phyloP scores from a whole-genome alignment of 2,113 vertebrate species.

The Mus musculus region DNA sequence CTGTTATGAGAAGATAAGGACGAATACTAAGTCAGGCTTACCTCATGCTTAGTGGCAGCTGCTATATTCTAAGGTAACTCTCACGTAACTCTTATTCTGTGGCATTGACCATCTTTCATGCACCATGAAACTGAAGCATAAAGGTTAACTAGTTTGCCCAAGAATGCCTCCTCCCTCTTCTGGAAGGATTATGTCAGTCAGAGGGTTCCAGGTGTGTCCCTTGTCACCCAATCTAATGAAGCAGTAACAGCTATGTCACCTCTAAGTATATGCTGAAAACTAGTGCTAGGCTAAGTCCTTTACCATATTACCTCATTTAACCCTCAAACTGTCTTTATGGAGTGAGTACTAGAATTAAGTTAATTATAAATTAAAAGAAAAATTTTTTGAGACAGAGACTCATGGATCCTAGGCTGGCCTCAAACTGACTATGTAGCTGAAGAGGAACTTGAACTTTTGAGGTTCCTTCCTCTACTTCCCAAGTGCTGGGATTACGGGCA shows the following conservation, averaged over 20 bases:
- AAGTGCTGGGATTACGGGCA: neutral
- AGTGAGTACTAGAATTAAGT: too few relatives aligned
- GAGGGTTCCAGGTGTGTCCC: neutral
- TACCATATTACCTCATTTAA: neutral
- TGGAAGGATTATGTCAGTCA: neutral
- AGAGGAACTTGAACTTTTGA: neutral
- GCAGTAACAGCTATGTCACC: neutral
- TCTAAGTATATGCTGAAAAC: neutral
- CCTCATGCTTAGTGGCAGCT: neutral
- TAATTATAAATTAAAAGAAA: neutral
- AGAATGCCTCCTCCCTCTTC: neutral
- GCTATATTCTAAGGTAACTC: neutral
- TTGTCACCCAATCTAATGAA: neutral
- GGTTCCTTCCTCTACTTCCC: neutral
- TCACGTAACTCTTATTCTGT: neutral
- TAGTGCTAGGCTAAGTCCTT: neutral
- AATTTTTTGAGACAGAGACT: neutral
- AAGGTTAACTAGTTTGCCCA: neutral
- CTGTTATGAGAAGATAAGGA: slow-evolving; percentile 1
- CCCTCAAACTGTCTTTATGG: neutral
- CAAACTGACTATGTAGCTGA: neutral
- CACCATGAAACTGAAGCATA: neutral
- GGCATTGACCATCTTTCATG: neutral
- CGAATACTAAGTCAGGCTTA: neutral
- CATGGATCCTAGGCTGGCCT: neutral